Base-by-base conservation (phyloP, 2,797 vertebrate genomes). In the Xenentodon cancila region DNA sequence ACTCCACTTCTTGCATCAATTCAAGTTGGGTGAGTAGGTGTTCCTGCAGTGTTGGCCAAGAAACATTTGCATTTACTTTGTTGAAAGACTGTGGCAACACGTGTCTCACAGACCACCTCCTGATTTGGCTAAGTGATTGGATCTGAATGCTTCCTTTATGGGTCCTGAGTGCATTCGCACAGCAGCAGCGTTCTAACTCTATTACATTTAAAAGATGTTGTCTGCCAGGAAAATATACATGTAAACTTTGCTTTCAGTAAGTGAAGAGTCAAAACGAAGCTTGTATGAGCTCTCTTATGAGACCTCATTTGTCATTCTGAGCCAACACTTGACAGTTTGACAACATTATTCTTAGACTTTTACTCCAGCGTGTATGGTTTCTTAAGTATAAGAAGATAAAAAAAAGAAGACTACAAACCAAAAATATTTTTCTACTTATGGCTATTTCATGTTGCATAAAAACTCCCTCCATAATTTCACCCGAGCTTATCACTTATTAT, bases 401-500 rank as follows among this genome's bases (percentile, higher is more conserved):
- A 11, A 7, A 20, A 21, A 17, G 7, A n/a, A 42, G 8, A 22
- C 8, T n/a, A 2, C 18, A 15, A 4, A 37, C 49, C 17, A 13
- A 46, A 48, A 60, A 15, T 32, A 45, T 46, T 66, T 50, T 21
- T 63, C 5, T 69, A 4, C 75, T 79, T 75, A 47, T 57, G 30
- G 27, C 57, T 52, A 46, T 59, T 59, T 13, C 19, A 46, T 37
- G 25, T 27, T 44, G 59, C 44, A 53, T 57, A 72, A 77, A 64
- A 85, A 76, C 57, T 59, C 45, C 17, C 44, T 72, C 18, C 34
- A 34, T 57, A 70, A 57, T 81, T 87, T 83, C 59, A 49, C 22
- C 64, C 7, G 19, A 47, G 60, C 75, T 79, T 77, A 76, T 79
- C 64, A 83, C 37, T 15, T 40, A 67, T 85, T 77, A 71, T 77